These are phyloP conservation scores for Ganaspis sp. DNA, from an alignment of 1,140 invertebrate species.

Conservation along the genomic window DNA sequence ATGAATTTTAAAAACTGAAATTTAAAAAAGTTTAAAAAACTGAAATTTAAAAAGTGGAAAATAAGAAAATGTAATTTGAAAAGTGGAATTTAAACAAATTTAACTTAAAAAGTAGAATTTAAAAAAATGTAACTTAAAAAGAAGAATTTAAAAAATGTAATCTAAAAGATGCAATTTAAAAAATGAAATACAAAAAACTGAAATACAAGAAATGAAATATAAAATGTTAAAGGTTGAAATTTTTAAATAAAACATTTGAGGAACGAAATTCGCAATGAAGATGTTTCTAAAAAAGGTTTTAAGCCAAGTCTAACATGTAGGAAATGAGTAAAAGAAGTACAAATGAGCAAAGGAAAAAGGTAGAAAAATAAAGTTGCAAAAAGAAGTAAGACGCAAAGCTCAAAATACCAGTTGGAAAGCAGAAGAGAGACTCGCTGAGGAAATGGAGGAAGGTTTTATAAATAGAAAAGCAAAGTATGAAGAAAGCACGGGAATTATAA, in stretches of 20 bases:
- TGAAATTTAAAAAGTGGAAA: no score
- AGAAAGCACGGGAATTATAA: not conserved
- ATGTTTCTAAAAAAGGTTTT: not conserved
- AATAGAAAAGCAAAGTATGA: not conserved
- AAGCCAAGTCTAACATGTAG: not conserved
- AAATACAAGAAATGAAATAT: no score
- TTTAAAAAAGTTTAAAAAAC: no score
- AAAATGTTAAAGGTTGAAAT: not conserved
- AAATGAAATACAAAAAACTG: no score
- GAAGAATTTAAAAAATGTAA: no score
- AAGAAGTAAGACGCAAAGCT: not conserved
- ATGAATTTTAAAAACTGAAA: no score
- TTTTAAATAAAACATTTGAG: not conserved
- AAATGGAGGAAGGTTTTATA: not conserved
- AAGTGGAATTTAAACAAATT: no score
- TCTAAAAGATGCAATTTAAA: no score
- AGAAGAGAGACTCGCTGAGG: not conserved
- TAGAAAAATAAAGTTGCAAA: not conserved
- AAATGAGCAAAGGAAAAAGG: not conserved
- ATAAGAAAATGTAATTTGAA: no score
- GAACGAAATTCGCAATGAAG: not conserved
- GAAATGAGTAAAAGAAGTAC: constrained; percentile 1
- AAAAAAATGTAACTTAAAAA: no score
- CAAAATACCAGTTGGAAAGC: not conserved
- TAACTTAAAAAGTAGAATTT: no score